Base-by-base conservation (phyloP, 1,140 invertebrate species). In the Lysiphlebus fabarum region DNA sequence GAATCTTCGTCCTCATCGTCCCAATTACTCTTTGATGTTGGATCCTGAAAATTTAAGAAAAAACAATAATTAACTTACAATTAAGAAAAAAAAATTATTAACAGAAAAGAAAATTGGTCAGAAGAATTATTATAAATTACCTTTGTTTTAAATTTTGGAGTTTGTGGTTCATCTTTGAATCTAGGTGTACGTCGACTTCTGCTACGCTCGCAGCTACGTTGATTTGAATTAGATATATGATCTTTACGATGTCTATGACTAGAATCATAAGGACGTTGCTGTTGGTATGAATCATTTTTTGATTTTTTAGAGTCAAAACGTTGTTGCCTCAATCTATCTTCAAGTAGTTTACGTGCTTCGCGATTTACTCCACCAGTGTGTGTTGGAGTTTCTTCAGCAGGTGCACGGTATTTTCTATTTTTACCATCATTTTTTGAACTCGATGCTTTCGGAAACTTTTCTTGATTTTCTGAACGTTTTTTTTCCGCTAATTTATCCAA, bases 1-100 rank as follows among this genome's bases (percentile, higher is more conserved):
- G 95, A 93, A 66, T 90, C 88, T 60, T 95, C 91, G 71, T 98
- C 95, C 95, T 90, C 88, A 61, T 95, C 91, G 71, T 98, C 95
- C 95, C 95, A 98, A 8, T 85, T 85, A 43, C 89, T 87, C 71
- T 85, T 88, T 7, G 86, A 88, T 5, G 87, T 85, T 34, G 86
- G 81, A 80, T 90, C 88, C 76, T 88, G 82, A 0, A 82, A 76
- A 75, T 66, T 85, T 62, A 61, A 64, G 45, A 42, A 37, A 42
- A 48, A 17, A 26, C 40, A 40, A 9, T 8, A 36, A 26, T 17
- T 40, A 12, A 2, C 41, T 3, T 33, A 49, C n/a, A n/a, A n/a
- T n/a, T n/a, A n/a, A n/a, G n/a, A n/a, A n/a, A n/a, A 33, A 11
- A 48, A 2, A 4, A 17, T 8, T 50, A 50, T 1, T 50, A 1